Evolutionary conservation across 2,797 vertebrate species (phyloP).

Genomic region (Anabas testudineus): DNA sequence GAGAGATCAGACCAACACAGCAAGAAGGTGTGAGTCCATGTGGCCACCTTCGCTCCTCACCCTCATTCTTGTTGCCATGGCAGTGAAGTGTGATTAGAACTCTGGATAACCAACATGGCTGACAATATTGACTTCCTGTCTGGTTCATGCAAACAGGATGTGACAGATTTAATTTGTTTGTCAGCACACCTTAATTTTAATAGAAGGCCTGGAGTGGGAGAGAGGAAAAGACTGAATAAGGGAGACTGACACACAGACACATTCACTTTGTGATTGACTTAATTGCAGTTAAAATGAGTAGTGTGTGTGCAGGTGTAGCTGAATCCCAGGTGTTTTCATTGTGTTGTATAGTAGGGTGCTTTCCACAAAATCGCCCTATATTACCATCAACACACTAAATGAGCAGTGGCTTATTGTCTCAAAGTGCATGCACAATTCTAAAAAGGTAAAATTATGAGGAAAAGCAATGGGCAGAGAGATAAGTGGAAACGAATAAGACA

Average conservation of each 20-base stretch:
- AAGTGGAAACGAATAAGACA: conserved; percentile 4
- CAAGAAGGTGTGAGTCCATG: conserved; percentile 1
- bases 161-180: conserved; percentile 90
- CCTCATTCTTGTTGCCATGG: conserved; percentile 69
- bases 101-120: conserved; percentile 82
- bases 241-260: conserved; percentile 17
- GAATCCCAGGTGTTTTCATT: not conserved
- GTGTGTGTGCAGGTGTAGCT: not conserved
- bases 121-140: conserved; percentile 86
- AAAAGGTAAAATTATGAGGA: conserved; percentile 4
- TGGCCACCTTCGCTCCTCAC: conserved; percentile 39
- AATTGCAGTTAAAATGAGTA: conserved; percentile 14
- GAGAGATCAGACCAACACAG: not conserved
- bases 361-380: not conserved
- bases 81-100: conserved; percentile 86
- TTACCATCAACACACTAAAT: not conserved
- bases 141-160: conserved; percentile 85
- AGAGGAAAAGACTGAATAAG: conserved; percentile 55
- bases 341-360: not conserved
- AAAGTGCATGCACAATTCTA: not conserved
- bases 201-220: conserved; percentile 80
- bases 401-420: not conserved
- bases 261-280: conserved; percentile 35
- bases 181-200: conserved; percentile 87
- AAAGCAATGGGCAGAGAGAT: not conserved